Conservation (phyloP, 2,113 vertebrate genomes). For the Pomatorhinus ruficollis region DNA sequence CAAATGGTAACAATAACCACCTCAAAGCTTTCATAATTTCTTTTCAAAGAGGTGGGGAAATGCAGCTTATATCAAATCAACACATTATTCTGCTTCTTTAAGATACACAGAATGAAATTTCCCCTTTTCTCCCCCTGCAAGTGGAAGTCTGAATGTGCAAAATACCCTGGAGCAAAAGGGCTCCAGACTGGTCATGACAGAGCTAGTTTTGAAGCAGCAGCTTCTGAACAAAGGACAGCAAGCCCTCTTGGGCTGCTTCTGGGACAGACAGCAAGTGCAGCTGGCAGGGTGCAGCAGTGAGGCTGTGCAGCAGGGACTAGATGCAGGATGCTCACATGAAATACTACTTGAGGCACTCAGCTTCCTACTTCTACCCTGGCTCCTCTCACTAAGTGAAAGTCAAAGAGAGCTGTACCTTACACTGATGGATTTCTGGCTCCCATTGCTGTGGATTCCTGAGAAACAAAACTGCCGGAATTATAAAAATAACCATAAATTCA, state of each 20-base stretch:
- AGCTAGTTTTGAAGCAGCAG: not conserved
- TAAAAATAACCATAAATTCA: not conserved
- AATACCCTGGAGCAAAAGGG: not conserved
- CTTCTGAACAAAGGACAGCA: not conserved
- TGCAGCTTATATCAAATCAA: not conserved
- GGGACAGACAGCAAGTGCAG: not conserved
- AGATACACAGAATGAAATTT: not conserved
- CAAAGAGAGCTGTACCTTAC: not conserved
- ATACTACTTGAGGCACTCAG: not conserved
- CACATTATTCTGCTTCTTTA: not conserved
- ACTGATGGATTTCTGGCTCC: not conserved
- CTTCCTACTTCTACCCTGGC: not conserved
- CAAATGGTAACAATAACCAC: not conserved
- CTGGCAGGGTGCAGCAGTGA: not conserved
- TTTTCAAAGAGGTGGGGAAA: not conserved
- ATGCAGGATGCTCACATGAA: not conserved
- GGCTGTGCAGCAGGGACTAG: not conserved
- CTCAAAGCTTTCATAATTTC: not conserved
- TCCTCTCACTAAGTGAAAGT: not conserved
- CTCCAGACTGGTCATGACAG: not conserved
- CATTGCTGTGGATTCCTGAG: not conserved
- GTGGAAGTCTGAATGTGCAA: not conserved
- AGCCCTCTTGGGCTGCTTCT: not conserved
- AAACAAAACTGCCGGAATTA: not conserved
- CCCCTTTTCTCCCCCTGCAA: not conserved